A percentile compares a stretch with the other conserved stretches of the same genome.
Evolutionary conservation across 2,113 vertebrate genomes (phyloP).

Genomic region (Pelodiscus sinensis): DNA sequence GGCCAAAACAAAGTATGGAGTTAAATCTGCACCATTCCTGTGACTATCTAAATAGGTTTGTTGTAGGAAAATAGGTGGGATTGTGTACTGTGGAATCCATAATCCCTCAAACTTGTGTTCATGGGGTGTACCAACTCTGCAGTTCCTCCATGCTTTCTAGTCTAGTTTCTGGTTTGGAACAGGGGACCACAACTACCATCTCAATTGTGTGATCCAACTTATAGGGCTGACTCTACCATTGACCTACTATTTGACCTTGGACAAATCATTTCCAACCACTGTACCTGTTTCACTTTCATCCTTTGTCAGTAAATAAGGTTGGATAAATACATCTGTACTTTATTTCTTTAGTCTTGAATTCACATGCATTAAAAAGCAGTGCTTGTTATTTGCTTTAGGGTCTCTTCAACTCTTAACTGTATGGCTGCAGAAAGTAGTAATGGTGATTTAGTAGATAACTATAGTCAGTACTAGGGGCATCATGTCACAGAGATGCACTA

Average conservation of each 20-base stretch:
- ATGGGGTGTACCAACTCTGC: background rate
- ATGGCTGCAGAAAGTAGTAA: background rate
- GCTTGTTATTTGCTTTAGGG: background rate
- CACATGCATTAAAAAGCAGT: background rate
- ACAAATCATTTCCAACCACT: fast-evolving
- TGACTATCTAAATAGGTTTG: background rate
- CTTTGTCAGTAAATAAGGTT: background rate
- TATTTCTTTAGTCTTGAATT: background rate
- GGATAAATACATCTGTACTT: background rate
- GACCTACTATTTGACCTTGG: background rate
- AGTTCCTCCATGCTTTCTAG: background rate
- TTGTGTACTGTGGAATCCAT: background rate
- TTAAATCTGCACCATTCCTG: background rate
- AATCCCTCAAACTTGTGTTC: background rate
- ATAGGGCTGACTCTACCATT: background rate
- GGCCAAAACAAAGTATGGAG: background rate
- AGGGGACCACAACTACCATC: background rate
- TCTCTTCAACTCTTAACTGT: background rate
- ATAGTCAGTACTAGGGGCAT: background rate
- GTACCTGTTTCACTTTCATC: background rate
- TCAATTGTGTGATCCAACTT: fast-evolving
- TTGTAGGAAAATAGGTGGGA: background rate
- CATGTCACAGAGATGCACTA: background rate
- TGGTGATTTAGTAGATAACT: background rate
- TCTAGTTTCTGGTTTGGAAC: fast-evolving